phyloP scores from a whole-genome alignment of 2,888 invertebrate genomes.

The Neoscelio sp. region DNA sequence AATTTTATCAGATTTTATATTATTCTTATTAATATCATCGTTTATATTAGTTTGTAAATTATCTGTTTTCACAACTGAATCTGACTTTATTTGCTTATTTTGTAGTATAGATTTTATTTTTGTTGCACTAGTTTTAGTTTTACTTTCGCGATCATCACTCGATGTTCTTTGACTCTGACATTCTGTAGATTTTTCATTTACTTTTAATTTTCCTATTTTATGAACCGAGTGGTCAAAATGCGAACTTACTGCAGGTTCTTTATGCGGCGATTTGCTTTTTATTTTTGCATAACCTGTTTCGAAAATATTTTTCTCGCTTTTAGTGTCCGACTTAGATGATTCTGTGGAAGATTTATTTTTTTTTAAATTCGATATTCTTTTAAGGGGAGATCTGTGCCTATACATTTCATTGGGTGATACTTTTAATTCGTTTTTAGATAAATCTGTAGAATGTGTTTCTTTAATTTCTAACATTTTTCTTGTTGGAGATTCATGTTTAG shows the following conservation, averaged over 20 bases:
- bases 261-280: slow-evolving; percentile 19
- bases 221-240: slow-evolving; percentile 44
- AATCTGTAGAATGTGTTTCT: neutral
- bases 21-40: slow-evolving; percentile 8
- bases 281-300: slow-evolving; percentile 32
- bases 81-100: slow-evolving; percentile 10
- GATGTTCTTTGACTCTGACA: neutral
- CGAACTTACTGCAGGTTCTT: slow-evolving; percentile 61
- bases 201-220: slow-evolving; percentile 30
- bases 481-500: neutral
- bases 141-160: slow-evolving; percentile 29
- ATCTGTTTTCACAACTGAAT: slow-evolving; percentile 6
- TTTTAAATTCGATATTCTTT: slow-evolving; percentile 16
- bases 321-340: slow-evolving; percentile 28
- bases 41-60: slow-evolving; percentile 10
- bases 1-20: slow-evolving; percentile 5
- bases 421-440: slow-evolving; percentile 21
- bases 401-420: slow-evolving; percentile 2
- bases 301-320: slow-evolving; percentile 18
- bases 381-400: slow-evolving; percentile 16
- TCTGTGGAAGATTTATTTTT: slow-evolving; percentile 42
- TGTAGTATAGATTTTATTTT: slow-evolving; percentile 17
- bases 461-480: slow-evolving; percentile 3
- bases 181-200: slow-evolving; percentile 28
- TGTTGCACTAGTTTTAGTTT: neutral